Evolutionary conservation across 2,888 invertebrate species (phyloP).

Genomic region (Gymnocheta viridis): DNA sequence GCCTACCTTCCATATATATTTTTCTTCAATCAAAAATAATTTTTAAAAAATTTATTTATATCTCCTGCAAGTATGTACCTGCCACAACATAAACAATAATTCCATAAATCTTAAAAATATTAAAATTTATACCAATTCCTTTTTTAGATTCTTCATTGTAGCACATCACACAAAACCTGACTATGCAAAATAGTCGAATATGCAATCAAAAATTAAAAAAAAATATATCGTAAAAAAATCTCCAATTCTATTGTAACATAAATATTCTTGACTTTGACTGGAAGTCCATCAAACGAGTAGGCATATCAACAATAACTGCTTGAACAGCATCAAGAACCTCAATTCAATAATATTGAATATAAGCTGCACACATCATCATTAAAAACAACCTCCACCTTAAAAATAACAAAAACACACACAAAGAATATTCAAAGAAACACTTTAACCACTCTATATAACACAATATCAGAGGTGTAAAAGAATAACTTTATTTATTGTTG

Average conservation of each 20-base stretch:
- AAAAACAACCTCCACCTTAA: slow-evolving; percentile 68
- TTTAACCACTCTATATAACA: slow-evolving; percentile 62
- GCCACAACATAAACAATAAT: slow-evolving; percentile 80
- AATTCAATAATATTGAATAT: slow-evolving; percentile 64
- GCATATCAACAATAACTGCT: slow-evolving; percentile 63
- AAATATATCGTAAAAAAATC: slow-evolving; percentile 44
- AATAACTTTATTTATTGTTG: no score
- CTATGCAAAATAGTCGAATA: slow-evolving; percentile 66
- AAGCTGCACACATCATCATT: slow-evolving; percentile 65
- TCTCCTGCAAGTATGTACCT: slow-evolving; percentile 77
- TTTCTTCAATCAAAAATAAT: slow-evolving; percentile 11
- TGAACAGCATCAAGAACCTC: slow-evolving; percentile 53
- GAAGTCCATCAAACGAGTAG: slow-evolving; percentile 69
- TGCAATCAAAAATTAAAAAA: slow-evolving; percentile 21
- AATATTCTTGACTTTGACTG: slow-evolving; percentile 63
- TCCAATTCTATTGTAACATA: slow-evolving; percentile 61
- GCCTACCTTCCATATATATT: background rate
- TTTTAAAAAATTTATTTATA: slow-evolving; percentile 56
- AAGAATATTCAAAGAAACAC: slow-evolving; percentile 53
- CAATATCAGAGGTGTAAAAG: slow-evolving; percentile 4
- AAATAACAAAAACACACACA: slow-evolving; percentile 42
- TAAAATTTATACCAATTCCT: slow-evolving; percentile 69
- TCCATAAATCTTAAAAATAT: slow-evolving; percentile 78
- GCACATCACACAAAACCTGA: slow-evolving; percentile 54
- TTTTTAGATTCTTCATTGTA: slow-evolving; percentile 42